Evolutionary conservation across 2,113 vertebrate species (phyloP).

Genomic region (Phyllopteryx taeniolatus): DNA sequence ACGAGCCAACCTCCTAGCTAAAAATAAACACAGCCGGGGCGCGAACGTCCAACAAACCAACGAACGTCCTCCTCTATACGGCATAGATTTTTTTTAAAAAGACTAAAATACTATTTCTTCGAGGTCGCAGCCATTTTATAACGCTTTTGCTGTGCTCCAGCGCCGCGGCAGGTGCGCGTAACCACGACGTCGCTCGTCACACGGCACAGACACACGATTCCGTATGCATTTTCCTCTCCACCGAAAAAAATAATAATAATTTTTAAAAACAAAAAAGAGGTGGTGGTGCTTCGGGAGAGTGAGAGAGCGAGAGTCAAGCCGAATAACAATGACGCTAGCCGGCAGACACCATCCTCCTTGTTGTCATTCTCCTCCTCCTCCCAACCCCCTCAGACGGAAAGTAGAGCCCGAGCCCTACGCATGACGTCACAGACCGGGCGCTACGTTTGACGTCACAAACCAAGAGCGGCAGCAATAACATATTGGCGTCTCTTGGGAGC

Average conservation of each 20-base stretch:
- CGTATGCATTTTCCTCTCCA: background rate
- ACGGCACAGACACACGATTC: background rate
- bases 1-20: background rate
- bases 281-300: background rate
- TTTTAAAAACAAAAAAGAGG: background rate
- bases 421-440: background rate
- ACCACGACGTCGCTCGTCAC: background rate
- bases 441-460: background rate
- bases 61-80: background rate
- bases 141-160: background rate
- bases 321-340: background rate
- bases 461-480: background rate
- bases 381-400: background rate
- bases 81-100: background rate
- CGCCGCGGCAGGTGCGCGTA: constrained; percentile 6
- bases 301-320: background rate
- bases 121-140: constrained; percentile 4
- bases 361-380: background rate
- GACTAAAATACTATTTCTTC: background rate
- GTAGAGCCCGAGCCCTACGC: background rate
- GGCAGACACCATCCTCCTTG: background rate
- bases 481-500: no score
- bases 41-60: background rate
- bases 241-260: background rate
- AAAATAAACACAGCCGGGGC: background rate